Evolutionary conservation across 2,113 vertebrate genomes (phyloP).

Genomic region (Silurus meridionalis): DNA sequence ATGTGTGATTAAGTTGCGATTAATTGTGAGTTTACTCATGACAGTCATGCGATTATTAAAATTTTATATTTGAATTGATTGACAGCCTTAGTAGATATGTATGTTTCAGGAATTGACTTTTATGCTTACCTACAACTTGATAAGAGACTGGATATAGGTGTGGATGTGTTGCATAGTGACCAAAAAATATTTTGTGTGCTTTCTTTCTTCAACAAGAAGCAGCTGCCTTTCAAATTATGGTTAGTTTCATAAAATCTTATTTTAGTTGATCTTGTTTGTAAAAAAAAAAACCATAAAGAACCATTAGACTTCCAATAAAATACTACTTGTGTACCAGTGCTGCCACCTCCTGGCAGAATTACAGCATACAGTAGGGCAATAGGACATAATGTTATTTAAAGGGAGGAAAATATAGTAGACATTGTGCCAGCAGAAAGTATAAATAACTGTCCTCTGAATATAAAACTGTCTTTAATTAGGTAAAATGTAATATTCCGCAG

Average conservation of each 20-base stretch:
- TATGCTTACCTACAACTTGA: not conserved
- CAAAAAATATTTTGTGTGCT: not conserved
- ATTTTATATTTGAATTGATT: no score
- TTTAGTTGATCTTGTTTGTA: not conserved
- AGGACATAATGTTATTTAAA: not conserved
- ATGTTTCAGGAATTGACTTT: no score
- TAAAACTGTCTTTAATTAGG: not conserved
- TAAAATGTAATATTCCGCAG: no score
- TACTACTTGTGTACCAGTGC: not conserved
- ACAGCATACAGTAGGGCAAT: not conserved
- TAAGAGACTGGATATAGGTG: not conserved
- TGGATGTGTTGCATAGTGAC: not conserved
- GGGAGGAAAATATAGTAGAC: not conserved
- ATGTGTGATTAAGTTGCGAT: no score
- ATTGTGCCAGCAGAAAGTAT: not conserved
- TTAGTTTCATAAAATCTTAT: not conserved
- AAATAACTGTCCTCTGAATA: not conserved
- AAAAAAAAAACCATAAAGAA: not conserved
- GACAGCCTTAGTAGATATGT: no score
- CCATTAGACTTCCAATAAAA: not conserved
- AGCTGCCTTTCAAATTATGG: not conserved
- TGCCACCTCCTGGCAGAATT: not conserved
- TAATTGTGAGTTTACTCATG: no score
- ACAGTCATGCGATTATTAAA: no score
- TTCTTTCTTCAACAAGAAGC: not conserved